Conservation (phyloP, 2,888 invertebrate genomes). For the Coleophora deauratella region DNA sequence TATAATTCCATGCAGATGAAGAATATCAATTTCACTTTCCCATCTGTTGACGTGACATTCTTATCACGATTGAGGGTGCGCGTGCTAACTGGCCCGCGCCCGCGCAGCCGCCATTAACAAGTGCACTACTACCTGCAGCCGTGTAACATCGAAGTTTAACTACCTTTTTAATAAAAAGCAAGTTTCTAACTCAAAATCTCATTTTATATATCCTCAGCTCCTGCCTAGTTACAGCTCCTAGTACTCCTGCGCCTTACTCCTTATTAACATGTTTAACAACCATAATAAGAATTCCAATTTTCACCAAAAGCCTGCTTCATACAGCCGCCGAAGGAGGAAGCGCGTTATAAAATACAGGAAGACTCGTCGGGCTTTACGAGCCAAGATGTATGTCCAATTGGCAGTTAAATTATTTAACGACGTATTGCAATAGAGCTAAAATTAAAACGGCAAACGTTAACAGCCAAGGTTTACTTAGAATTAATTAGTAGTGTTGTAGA, state of each 20-base stretch:
- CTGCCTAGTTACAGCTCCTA: too few relatives aligned
- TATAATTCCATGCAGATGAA: conserved; percentile 40
- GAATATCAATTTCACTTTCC: conserved; percentile 70
- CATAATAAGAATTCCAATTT: conserved; percentile 13
- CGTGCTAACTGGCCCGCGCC: conserved; percentile 44
- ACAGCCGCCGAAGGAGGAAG: conserved; percentile 29
- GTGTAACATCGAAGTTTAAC: too few relatives aligned
- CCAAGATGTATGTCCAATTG: conserved; percentile 48
- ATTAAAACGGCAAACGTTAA: conserved; percentile 44
- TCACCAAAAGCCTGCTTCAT: conserved; percentile 8
- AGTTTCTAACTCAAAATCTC: too few relatives aligned
- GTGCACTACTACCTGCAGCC: too few relatives aligned
- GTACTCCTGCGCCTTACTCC: too few relatives aligned
- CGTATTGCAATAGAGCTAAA: conserved; percentile 49
- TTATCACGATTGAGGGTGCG: conserved; percentile 62
- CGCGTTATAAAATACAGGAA: conserved; percentile 51
- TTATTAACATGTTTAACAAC: too few relatives aligned
- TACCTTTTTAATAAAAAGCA: too few relatives aligned
- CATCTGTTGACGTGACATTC: conserved; percentile 55
- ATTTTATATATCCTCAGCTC: too few relatives aligned
- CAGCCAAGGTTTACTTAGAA: conserved; percentile 32
- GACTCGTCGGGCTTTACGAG: conserved; percentile 46
- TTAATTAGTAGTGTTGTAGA: conserved; percentile 48
- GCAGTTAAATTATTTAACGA: conserved; percentile 53
- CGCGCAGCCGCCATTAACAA: conserved; percentile 10